Percentiles rank a stretch among this genome's conserved stretches.
phyloP scores from a whole-genome alignment of 2,797 vertebrate genomes.

The Poeciliopsis presidionis region DNA sequence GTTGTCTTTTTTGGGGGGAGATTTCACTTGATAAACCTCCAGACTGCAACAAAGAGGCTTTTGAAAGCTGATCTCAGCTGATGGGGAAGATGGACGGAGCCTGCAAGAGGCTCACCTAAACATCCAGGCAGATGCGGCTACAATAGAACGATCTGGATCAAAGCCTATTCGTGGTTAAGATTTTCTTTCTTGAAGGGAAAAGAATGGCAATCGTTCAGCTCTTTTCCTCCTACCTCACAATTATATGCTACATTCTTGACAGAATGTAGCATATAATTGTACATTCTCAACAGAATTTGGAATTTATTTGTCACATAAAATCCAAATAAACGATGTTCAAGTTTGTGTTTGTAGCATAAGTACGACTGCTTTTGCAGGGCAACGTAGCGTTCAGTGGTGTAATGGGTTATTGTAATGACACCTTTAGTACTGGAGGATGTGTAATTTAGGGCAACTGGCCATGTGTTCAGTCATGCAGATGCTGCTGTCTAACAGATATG shows the following conservation, averaged over 20 bases:
- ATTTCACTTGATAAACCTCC: background rate
- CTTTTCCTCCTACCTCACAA: background rate
- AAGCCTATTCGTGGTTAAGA: background rate
- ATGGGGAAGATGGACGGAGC: background rate
- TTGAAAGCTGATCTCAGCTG: background rate
- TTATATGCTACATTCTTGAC: background rate
- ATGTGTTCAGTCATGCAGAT: conserved; percentile 3
- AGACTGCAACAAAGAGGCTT: background rate
- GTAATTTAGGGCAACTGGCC: background rate
- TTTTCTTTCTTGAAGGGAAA: background rate
- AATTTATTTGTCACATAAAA: background rate
- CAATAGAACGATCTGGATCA: background rate
- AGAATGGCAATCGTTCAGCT: background rate
- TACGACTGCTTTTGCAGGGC: background rate
- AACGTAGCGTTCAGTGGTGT: background rate
- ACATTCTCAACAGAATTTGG: no score
- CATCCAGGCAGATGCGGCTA: background rate
- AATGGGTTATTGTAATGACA: conserved; percentile 2
- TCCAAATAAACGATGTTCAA: background rate
- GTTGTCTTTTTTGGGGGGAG: background rate
- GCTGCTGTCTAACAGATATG: background rate
- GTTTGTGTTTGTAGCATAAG: background rate
- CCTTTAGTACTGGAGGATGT: background rate
- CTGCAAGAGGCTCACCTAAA: background rate
- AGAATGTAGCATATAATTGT: background rate